Conservation (phyloP, 1,140 invertebrate genomes). For the Philotrypesis tridentata region DNA sequence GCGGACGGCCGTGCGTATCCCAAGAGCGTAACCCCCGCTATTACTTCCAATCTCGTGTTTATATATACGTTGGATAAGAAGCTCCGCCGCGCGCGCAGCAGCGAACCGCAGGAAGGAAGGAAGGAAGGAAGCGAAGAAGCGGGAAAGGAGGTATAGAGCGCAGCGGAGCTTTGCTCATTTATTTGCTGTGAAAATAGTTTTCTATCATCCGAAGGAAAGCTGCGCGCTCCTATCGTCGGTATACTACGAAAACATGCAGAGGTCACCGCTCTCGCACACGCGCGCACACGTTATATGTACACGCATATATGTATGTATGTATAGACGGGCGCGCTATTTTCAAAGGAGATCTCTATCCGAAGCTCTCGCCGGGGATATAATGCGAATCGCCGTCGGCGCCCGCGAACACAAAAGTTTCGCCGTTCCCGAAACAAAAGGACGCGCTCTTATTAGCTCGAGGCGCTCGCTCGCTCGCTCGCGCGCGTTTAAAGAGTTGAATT, state of each 20-base stretch:
- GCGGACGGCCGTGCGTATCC: constrained; percentile 19
- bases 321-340: background rate
- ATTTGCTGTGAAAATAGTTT: constrained; percentile 45
- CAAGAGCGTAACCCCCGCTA: background rate
- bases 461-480: background rate
- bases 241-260: background rate
- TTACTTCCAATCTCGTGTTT: constrained; percentile 16
- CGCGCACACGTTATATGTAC: no score
- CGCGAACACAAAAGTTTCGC: constrained; percentile 8
- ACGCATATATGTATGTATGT: background rate
- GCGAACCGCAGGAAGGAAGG: background rate
- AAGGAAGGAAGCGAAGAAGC: no score
- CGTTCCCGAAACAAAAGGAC: background rate
- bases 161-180: background rate
- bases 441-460: background rate
- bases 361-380: background rate
- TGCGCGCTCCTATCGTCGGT: background rate
- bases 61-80: background rate
- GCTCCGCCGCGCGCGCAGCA: background rate
- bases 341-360: background rate
- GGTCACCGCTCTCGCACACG: background rate
- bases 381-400: background rate
- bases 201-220: background rate
- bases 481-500: background rate
- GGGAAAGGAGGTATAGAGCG: no score